These are phyloP conservation scores for Montifringilla adamsi DNA, from an alignment of 2,113 vertebrate species.

Conservation along the genomic window DNA sequence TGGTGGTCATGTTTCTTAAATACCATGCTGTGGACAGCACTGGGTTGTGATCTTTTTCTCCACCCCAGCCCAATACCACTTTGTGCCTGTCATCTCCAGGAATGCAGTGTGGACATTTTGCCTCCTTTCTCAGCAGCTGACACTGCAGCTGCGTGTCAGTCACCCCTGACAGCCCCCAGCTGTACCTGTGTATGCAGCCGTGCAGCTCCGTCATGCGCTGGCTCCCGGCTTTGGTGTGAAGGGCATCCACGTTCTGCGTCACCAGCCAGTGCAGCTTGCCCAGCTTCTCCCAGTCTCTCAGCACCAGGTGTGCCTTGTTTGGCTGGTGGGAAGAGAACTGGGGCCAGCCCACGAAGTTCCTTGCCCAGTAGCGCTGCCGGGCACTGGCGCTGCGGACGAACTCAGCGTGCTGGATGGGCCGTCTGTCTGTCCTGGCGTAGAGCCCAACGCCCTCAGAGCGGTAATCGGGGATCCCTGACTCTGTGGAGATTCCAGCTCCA, in stretches of 20 bases:
- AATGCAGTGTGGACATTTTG: not conserved
- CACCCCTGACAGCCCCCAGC: not conserved
- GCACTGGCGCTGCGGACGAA: conserved; percentile 81
- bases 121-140: not conserved
- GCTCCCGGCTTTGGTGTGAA: conserved; percentile 91
- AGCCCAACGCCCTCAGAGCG: conserved; percentile 91
- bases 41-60: not conserved
- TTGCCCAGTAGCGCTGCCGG: conserved; percentile 94
- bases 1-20: not conserved
- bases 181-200: conserved; percentile 88
- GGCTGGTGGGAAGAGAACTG: conserved; percentile 88
- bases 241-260: conserved; percentile 94
- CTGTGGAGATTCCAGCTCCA: conserved; percentile 92
- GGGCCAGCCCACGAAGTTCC: conserved; percentile 95
- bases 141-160: not conserved
- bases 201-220: conserved; percentile 87
- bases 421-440: conserved; percentile 84
- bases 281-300: conserved; percentile 83
- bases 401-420: conserved; percentile 86
- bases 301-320: conserved; percentile 81
- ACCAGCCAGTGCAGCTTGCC: conserved; percentile 93
- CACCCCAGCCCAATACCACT: not conserved
- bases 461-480: conserved; percentile 96
- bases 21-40: not conserved
- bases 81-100: not conserved